Evolutionary conservation across 2,113 vertebrate species (phyloP).

Genomic region (Heptranchias perlo): DNA sequence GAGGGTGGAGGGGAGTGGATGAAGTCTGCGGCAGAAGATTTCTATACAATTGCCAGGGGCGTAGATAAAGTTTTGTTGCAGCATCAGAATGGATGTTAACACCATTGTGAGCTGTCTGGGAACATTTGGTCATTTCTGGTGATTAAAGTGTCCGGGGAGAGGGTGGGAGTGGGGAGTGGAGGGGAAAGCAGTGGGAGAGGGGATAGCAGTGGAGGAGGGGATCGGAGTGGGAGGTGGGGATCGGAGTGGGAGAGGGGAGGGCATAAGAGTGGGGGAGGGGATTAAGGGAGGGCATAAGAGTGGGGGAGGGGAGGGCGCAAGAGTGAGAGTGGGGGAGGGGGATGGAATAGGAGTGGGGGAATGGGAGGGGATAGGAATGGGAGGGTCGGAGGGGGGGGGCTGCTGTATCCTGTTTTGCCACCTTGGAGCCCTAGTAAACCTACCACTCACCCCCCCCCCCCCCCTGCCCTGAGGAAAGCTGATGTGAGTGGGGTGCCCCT

Average conservation of each 20-base stretch:
- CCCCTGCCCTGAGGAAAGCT: too few species aligned
- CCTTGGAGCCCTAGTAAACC: not conserved
- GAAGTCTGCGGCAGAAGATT: conserved; percentile 41
- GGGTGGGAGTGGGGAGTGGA: not conserved
- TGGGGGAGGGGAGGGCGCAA: not conserved
- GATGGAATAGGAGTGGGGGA: too few species aligned
- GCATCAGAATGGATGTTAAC: conserved; percentile 51
- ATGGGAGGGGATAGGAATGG: too few species aligned
- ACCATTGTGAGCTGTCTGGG: conserved; percentile 55
- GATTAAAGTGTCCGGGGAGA: conserved; percentile 38
- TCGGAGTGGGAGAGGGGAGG: conserved; percentile 31
- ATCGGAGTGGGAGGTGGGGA: conserved; percentile 35
- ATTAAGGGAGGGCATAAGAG: not conserved
- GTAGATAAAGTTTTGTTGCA: conserved; percentile 42
- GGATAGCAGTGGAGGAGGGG: conserved; percentile 37
- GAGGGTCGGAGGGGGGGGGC: too few species aligned
- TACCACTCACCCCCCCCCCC: too few species aligned
- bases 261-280: not conserved
- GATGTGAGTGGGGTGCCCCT: too few species aligned
- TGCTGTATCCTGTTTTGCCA: not conserved
- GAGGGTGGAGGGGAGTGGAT: conserved; percentile 54
- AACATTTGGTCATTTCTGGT: conserved; percentile 55
- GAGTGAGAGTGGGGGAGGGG: not conserved
- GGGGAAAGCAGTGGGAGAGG: not conserved
- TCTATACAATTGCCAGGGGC: conserved; percentile 52